These are phyloP conservation scores for Watsonalla cultraria DNA, from an alignment of 2,888 invertebrate genomes.

Conservation along the genomic window DNA sequence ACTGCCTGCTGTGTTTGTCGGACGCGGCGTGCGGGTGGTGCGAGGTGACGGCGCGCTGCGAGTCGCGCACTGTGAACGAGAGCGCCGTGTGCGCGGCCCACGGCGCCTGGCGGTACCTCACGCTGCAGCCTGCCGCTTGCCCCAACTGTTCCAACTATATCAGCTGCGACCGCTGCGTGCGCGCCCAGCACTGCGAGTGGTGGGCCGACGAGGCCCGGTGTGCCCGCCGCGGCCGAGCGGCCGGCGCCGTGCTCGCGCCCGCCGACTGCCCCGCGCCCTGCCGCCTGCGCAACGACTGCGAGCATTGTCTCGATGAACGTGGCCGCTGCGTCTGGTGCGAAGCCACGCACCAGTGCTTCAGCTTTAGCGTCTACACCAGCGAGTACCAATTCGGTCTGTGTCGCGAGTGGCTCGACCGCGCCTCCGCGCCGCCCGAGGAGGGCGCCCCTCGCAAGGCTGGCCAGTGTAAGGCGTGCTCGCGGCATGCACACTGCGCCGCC, in stretches of 20 bases:
- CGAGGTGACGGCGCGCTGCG: conserved; percentile 84
- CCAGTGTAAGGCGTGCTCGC: conserved; percentile 89
- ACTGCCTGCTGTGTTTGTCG: conserved; percentile 91
- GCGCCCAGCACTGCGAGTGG: conserved; percentile 93
- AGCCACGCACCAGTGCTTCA: conserved; percentile 93
- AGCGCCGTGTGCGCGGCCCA: conserved; percentile 76
- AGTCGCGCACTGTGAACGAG: conserved; percentile 84
- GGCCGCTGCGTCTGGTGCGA: conserved; percentile 98
- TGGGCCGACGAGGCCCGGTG: conserved; percentile 93
- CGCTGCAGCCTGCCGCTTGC: conserved; percentile 89
- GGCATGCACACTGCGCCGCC: conserved; percentile 85
- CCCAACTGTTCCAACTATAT: conserved; percentile 94
- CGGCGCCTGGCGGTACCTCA: conserved; percentile 87
- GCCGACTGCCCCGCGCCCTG: conserved; percentile 90
- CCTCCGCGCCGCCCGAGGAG: conserved; percentile 71
- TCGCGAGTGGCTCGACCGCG: conserved; percentile 94
- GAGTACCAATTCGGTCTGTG: conserved; percentile 96
- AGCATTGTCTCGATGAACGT: conserved; percentile 89
- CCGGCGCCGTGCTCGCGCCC: conserved; percentile 81
- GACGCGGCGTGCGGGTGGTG: conserved; percentile 97
- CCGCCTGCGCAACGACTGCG: conserved; percentile 86
- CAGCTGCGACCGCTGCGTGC: conserved; percentile 90
- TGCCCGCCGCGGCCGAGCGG: conserved; percentile 85
- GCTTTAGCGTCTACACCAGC: conserved; percentile 96
- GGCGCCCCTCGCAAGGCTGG: conserved; percentile 63